Conservation (phyloP, 1,140 invertebrate genomes). For the Calliphora vicina region DNA sequence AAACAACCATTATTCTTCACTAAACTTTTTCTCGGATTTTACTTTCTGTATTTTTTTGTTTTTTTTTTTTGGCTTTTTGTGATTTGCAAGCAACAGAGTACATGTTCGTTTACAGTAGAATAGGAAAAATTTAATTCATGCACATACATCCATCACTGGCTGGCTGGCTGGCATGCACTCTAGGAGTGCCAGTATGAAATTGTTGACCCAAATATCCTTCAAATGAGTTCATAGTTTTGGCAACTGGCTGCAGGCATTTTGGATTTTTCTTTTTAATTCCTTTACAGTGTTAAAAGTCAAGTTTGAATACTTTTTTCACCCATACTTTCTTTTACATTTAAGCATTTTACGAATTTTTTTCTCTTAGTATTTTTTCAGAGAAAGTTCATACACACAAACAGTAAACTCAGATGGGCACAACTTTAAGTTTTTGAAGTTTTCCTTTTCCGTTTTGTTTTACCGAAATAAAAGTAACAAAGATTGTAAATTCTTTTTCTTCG, state of each 20-base stretch:
- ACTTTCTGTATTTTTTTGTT: not conserved
- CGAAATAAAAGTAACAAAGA: not conserved
- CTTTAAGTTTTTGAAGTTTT: constrained; percentile 4
- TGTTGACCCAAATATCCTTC: constrained; percentile 25
- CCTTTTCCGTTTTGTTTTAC: not conserved
- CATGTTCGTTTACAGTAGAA: not conserved
- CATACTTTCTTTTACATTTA: not conserved
- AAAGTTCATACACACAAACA: not conserved
- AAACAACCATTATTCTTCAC: constrained; percentile 10
- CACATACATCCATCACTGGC: not conserved
- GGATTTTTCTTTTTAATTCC: not conserved
- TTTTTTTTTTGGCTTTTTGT: not conserved
- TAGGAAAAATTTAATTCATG: not conserved
- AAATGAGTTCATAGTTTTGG: constrained; percentile 15
- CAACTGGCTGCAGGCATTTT: not conserved
- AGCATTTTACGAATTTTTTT: no score
- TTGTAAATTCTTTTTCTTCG: not conserved
- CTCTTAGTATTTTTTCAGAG: not conserved
- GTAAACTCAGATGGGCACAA: not conserved
- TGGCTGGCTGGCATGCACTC: not conserved
- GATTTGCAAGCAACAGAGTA: not conserved
- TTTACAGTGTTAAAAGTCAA: not conserved
- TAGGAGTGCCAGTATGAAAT: not conserved
- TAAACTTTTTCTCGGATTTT: not conserved
- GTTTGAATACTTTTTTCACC: not conserved